Evolutionary conservation across 2,797 vertebrate species (phyloP).

Genomic region (Leptodactylus fallax): DNA sequence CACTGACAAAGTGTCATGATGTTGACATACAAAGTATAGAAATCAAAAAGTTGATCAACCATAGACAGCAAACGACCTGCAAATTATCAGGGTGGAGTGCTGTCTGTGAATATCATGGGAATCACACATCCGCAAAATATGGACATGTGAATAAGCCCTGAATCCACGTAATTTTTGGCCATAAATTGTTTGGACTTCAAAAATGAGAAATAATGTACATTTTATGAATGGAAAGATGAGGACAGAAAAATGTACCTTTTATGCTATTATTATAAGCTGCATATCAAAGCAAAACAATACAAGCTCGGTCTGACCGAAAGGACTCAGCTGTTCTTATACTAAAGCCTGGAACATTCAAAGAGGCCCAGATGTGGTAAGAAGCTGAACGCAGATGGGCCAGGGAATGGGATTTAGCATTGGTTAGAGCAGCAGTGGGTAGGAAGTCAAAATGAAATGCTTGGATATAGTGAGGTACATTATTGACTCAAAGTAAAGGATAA

Average conservation of each 20-base stretch:
- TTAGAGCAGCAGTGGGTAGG: neutral
- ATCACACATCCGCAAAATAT: no score
- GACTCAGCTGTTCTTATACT: constrained; percentile 16
- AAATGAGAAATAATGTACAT: neutral
- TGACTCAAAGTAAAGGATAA: neutral
- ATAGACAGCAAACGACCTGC: no score
- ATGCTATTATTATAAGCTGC: neutral
- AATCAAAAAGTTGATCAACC: no score
- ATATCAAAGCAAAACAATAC: neutral
- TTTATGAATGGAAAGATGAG: neutral
- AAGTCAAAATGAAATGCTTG: neutral
- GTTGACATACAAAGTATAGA: no score
- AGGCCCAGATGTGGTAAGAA: constrained; percentile 2
- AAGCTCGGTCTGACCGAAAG: neutral
- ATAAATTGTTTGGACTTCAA: neutral
- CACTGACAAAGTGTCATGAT: no score
- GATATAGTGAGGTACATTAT: neutral
- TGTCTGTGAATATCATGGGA: no score
- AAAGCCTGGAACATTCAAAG: neutral
- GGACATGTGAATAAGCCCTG: neutral
- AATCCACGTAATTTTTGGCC: neutral
- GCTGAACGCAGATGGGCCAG: neutral
- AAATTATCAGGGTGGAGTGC: no score
- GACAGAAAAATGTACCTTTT: neutral
- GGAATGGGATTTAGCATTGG: neutral